Evolutionary conservation across 2,888 invertebrate species (phyloP).

Genomic region (Taphrorychus bicolor): DNA sequence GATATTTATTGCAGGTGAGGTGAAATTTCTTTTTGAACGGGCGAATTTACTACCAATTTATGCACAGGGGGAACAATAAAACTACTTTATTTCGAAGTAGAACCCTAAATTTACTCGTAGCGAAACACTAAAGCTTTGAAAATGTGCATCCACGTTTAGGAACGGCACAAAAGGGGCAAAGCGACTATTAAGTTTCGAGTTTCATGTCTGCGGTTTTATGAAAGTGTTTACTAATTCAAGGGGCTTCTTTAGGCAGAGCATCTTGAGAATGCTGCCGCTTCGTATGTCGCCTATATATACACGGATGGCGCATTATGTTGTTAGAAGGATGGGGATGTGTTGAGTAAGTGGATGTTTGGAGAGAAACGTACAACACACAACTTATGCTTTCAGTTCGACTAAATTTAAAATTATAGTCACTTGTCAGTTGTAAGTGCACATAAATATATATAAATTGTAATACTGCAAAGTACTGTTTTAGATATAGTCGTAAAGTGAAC

Average conservation of each 20-base stretch:
- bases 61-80: slow-evolving; percentile 3
- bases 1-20: too few species aligned
- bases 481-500: too few species aligned
- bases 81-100: background rate
- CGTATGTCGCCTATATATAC: too few species aligned
- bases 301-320: too few species aligned
- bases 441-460: too few species aligned
- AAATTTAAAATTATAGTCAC: too few species aligned
- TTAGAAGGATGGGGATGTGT: too few species aligned
- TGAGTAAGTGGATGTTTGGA: too few species aligned
- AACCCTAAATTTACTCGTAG: slow-evolving; percentile 5
- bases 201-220: slow-evolving; percentile 19
- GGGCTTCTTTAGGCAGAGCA: slow-evolving; percentile 6
- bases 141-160: slow-evolving; percentile 18
- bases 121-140: slow-evolving; percentile 8
- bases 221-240: slow-evolving; percentile 24
- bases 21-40: background rate
- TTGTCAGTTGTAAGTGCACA: too few species aligned
- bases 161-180: slow-evolving; percentile 12
- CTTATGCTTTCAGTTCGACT: too few species aligned
- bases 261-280: background rate
- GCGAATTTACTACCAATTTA: background rate
- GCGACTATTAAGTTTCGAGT: slow-evolving; percentile 21
- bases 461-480: too few species aligned
- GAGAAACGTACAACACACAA: too few species aligned